Base-by-base conservation (phyloP, 2,113 vertebrate species). In the Neoarius graeffei region DNA sequence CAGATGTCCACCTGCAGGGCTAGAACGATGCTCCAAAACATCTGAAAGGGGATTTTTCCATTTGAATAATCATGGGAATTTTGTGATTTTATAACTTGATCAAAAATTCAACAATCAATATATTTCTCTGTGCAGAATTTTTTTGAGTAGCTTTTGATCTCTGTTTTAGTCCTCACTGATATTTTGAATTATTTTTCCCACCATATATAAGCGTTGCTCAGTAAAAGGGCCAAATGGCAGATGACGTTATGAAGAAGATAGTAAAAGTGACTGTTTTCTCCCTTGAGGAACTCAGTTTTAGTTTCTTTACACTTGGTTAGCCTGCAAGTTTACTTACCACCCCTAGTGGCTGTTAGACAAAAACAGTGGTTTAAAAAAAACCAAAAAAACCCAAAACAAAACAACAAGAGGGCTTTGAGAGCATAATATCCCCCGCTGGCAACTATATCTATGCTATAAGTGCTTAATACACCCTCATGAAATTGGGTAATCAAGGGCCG, bases 1-100 rank as follows among this genome's bases (percentile, higher is more conserved):
- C 85, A 88, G 88, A 90, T 86, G 90, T 83, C 82, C 67, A 83
- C 80, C 79, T 87, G 85, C 83, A 87, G 88, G 87, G 57, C 73
- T 87, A 67, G 19, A 69, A 52, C 4, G 62, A 87, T 50, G 74
- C 69, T 74, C 73, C 87, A 84, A 74, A 56, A 76, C 67, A 89
- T 89, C 85, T 85, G 82, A 30, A 87, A 81, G 50, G 27, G 27
- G 11, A 62, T 84, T 84, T 83, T 66, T 27, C 8, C 4, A 5
- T 83, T 74, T 57, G 13, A 35, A 14, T 84, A 30, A 84, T 84
- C 50, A 79, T 10, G 0, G 1, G 80, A 82, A 77, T 79, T n/a
- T 42, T 42, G 42, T 42, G 4, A 67, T 76, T 67, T 48, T n/a
- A 42, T 13, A 48, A 62, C 27, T 20, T 81, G 52, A 57, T 81